phyloP scores from a whole-genome alignment of 2,888 invertebrate species.

The Xanthorhoe spadicearia region DNA sequence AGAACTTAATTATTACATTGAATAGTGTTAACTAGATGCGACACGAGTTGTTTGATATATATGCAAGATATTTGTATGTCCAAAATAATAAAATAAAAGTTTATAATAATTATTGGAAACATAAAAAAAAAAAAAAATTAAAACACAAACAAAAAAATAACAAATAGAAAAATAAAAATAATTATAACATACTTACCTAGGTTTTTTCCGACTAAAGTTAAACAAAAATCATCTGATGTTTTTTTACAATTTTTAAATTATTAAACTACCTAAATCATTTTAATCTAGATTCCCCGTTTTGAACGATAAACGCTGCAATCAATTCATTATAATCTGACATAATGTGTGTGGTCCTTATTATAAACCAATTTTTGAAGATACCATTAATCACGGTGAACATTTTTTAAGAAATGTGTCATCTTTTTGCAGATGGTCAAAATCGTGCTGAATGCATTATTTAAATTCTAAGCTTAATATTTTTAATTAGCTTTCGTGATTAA shows the following conservation, averaged over 20 bases:
- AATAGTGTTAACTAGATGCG: conserved; percentile 18
- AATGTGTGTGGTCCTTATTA: conserved; percentile 18
- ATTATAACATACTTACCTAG: too few species aligned
- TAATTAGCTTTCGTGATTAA: neutral
- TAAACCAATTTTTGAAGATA: conserved; percentile 4
- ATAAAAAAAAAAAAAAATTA: too few species aligned
- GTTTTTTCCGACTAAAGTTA: neutral
- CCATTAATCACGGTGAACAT: conserved; percentile 21
- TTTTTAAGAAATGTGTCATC: neutral
- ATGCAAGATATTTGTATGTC: conserved; percentile 2
- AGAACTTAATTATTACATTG: conserved; percentile 35
- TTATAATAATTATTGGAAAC: too few species aligned
- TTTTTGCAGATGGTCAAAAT: conserved; percentile 8
- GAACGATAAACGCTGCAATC: neutral
- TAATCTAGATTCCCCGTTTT: conserved; percentile 1
- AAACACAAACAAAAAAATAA: neutral
- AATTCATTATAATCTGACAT: neutral
- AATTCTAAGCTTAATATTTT: neutral
- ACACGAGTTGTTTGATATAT: neutral
- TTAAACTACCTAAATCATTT: neutral
- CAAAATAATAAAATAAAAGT: neutral
- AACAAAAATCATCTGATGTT: neutral
- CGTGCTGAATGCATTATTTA: conserved; percentile 8
- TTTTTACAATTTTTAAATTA: neutral
- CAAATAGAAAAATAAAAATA: neutral